A percentile compares a stretch with the other conserved stretches of the same genome.
These are phyloP conservation scores for Micromesistius poutassou DNA, from an alignment of 2,797 vertebrate genomes.

Conservation along the genomic window DNA sequence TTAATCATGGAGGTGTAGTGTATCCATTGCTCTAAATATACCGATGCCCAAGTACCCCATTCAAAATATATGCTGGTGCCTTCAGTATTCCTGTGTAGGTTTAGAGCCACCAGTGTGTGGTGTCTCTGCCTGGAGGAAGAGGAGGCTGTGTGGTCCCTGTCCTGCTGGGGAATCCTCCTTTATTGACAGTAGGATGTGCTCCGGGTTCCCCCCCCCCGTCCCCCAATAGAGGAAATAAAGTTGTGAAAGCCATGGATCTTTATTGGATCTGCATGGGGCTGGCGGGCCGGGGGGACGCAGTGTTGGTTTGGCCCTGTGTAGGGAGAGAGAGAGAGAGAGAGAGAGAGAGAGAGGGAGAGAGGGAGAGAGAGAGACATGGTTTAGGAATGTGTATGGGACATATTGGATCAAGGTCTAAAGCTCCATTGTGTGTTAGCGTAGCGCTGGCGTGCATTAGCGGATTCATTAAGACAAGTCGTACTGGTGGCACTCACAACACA, in stretches of 20 bases:
- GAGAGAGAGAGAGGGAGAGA: too few relatives aligned
- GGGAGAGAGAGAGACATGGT: neutral
- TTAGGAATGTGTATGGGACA: neutral
- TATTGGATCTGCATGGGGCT: slow-evolving; percentile 27
- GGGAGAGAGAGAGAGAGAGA: neutral
- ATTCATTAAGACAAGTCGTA: neutral
- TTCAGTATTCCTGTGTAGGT: too few relatives aligned
- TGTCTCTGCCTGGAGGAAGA: neutral
- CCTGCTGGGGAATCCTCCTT: slow-evolving; percentile 10
- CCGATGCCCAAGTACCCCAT: neutral
- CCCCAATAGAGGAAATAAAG: slow-evolving; percentile 3
- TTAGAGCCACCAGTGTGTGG: neutral
- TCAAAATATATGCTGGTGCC: neutral
- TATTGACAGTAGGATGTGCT: slow-evolving; percentile 22
- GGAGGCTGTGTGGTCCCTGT: neutral
- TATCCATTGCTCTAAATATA: neutral
- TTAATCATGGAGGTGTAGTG: neutral
- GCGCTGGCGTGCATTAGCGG: neutral
- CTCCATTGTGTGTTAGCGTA: neutral
- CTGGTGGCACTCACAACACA: neutral
- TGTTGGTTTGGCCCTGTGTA: slow-evolving; percentile 13
- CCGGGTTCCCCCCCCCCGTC: neutral
- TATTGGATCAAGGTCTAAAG: slow-evolving; percentile 4
- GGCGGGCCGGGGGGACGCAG: slow-evolving; percentile 9
- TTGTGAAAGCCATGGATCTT: slow-evolving; percentile 16